Percentiles rank a stretch among this genome's conserved stretches.
Evolutionary conservation across 2,113 vertebrate genomes (phyloP).

Genomic region (Rhegmatorhina hoffmannsi): DNA sequence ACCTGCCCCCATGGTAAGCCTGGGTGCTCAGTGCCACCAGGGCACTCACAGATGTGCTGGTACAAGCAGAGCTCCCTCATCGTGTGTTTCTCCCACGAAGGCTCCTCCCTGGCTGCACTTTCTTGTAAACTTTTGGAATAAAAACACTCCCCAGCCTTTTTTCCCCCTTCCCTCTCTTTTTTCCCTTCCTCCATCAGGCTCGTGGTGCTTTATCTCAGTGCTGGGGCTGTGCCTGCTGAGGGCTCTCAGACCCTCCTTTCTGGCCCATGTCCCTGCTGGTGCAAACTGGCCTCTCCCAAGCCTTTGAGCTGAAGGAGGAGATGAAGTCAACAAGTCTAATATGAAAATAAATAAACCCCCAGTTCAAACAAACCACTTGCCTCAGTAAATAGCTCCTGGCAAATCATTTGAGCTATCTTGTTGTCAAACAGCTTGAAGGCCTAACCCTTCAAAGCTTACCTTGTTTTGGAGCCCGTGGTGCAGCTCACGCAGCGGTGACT

Average conservation of each 20-base stretch:
- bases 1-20: fast-evolving
- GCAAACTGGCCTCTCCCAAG: slow-evolving; percentile 40
- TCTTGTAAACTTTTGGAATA: neutral
- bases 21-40: neutral
- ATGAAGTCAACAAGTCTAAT: slow-evolving; percentile 73
- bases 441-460: slow-evolving; percentile 63
- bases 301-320: slow-evolving; percentile 56
- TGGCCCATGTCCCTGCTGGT: slow-evolving; percentile 9
- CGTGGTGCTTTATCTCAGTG: slow-evolving; percentile 54
- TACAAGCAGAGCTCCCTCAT: neutral
- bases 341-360: slow-evolving; percentile 76
- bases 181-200: neutral
- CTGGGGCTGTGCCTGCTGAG: slow-evolving; percentile 57
- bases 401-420: slow-evolving; percentile 48
- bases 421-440: slow-evolving; percentile 44
- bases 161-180: neutral
- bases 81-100: fast-evolving
- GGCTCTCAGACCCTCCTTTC: slow-evolving; percentile 67
- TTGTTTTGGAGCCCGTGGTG: slow-evolving; percentile 69
- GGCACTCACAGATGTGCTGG: too few species aligned
- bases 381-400: slow-evolving; percentile 66
- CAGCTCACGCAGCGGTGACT: slow-evolving; percentile 19
- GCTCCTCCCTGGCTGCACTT: neutral
- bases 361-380: slow-evolving; percentile 69
- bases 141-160: neutral